Percentiles rank a stretch among this genome's conserved stretches.
Conservation (phyloP, 2,797 vertebrate species). For the Poecilia wingei region DNA sequence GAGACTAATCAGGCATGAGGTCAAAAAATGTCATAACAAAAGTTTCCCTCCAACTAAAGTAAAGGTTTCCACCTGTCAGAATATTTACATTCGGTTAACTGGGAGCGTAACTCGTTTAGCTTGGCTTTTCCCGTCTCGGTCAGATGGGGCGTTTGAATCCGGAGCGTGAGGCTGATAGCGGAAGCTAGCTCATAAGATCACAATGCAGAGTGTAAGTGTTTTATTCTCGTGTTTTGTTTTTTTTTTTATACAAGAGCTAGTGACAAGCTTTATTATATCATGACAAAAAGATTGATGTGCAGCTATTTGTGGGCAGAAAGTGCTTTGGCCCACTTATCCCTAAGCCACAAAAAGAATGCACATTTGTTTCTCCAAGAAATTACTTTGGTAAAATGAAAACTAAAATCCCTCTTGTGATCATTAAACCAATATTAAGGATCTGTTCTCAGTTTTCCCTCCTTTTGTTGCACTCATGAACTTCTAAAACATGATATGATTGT, state of each 20-base stretch:
- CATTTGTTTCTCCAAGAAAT: slow-evolving; percentile 17
- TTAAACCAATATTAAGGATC: slow-evolving; percentile 27
- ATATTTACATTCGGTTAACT: slow-evolving; percentile 67
- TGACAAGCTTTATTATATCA: slow-evolving; percentile 48
- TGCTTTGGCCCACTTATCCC: slow-evolving; percentile 29
- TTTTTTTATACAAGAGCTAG: slow-evolving; percentile 42
- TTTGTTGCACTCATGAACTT: slow-evolving; percentile 46
- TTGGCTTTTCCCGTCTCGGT: slow-evolving; percentile 63
- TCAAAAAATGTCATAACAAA: slow-evolving; percentile 75
- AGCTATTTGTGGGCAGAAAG: slow-evolving; percentile 54
- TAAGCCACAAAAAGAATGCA: slow-evolving; percentile 24
- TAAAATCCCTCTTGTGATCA: slow-evolving; percentile 11
- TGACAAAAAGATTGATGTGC: slow-evolving; percentile 56
- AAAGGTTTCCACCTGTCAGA: slow-evolving; percentile 61
- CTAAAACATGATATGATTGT: slow-evolving; percentile 52
- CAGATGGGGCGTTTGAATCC: slow-evolving; percentile 53
- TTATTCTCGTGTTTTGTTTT: slow-evolving; percentile 29
- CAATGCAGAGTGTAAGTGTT: slow-evolving; percentile 52
- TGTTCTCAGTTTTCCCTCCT: slow-evolving; percentile 16
- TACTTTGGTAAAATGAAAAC: slow-evolving; percentile 25
- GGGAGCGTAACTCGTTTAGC: slow-evolving; percentile 63
- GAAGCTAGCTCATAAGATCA: slow-evolving; percentile 63
- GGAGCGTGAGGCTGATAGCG: slow-evolving; percentile 49
- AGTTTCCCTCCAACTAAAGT: slow-evolving; percentile 70
- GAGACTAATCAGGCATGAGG: slow-evolving; percentile 73